Percentiles rank a stretch among this genome's conserved stretches.
phyloP scores from a whole-genome alignment of 2,113 vertebrate species.

The Onychorhynchus coronatus region DNA sequence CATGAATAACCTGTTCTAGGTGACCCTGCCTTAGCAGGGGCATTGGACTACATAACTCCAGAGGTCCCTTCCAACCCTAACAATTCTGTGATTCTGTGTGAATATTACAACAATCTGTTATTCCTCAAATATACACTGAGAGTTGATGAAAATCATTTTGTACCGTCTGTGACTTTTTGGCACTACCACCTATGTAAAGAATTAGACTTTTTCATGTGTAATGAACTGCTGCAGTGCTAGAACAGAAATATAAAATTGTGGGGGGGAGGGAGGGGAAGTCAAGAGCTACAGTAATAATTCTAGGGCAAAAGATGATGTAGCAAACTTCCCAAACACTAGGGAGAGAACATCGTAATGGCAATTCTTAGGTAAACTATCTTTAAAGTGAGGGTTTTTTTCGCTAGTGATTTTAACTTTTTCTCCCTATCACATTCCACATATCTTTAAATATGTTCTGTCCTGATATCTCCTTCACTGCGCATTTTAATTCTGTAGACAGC shows the following conservation, averaged over 20 bases:
- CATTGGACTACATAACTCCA: neutral
- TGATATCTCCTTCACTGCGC: neutral
- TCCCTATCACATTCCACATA: neutral
- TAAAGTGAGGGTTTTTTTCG: neutral
- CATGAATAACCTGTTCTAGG: neutral
- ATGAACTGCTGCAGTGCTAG: conserved; percentile 9
- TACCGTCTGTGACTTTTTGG: conserved; percentile 69
- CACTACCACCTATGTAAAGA: conserved; percentile 26
- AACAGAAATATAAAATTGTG: conserved; percentile 39
- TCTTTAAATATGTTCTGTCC: neutral
- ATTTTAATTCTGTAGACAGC: neutral
- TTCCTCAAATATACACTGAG: conserved; percentile 57
- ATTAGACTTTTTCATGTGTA: conserved; percentile 33
- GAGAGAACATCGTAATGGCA: neutral
- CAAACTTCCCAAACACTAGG: neutral
- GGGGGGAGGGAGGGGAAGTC: neutral
- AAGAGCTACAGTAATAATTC: neutral
- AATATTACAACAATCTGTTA: conserved; percentile 62
- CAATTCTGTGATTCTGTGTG: neutral
- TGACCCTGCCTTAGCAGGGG: neutral
- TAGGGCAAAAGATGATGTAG: neutral
- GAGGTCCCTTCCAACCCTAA: neutral
- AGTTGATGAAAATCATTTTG: conserved; percentile 66
- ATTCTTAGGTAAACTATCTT: neutral
- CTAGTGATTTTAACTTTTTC: neutral